A percentile compares a stretch with the other conserved stretches of the same genome.
Evolutionary conservation across 2,888 invertebrate genomes (phyloP).

Genomic region (Boloria selene): DNA sequence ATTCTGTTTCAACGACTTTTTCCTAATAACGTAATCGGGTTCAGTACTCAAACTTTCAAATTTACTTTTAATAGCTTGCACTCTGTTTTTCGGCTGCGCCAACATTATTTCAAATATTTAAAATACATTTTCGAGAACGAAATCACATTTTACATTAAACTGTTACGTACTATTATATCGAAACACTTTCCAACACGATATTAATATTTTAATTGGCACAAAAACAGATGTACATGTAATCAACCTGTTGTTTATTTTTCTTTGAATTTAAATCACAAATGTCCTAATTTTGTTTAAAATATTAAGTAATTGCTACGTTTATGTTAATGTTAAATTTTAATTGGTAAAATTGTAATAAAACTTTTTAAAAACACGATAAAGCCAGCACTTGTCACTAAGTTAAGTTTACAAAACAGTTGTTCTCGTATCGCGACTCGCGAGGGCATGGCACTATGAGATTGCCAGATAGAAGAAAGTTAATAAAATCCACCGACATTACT

Average conservation of each 20-base stretch:
- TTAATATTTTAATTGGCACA: conserved; percentile 22
- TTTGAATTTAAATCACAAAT: neutral
- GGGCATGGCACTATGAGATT: conserved; percentile 56
- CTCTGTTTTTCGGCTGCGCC: conserved; percentile 78
- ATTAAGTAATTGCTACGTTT: neutral
- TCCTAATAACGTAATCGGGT: conserved; percentile 48
- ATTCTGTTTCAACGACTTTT: conserved; percentile 31
- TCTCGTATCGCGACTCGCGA: conserved; percentile 41
- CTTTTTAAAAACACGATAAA: conserved; percentile 30
- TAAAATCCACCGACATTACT: no score
- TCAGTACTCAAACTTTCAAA: conserved; percentile 81
- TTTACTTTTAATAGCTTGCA: conserved; percentile 85
- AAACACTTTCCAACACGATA: neutral
- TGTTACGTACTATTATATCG: neutral
- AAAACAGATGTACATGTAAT: conserved; percentile 24
- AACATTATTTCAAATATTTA: conserved; percentile 68
- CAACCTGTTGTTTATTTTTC: conserved; percentile 24
- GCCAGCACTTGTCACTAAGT: conserved; percentile 55
- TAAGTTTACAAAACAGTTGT: conserved; percentile 66
- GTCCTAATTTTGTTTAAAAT: neutral
- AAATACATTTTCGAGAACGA: conserved; percentile 57
- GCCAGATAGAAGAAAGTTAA: conserved; percentile 42
- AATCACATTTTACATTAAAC: conserved; percentile 12
- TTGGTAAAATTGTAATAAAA: neutral
- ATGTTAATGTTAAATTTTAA: neutral